Base-by-base conservation (phyloP, 2,888 invertebrate genomes). In the Emmelina monodactyla region DNA sequence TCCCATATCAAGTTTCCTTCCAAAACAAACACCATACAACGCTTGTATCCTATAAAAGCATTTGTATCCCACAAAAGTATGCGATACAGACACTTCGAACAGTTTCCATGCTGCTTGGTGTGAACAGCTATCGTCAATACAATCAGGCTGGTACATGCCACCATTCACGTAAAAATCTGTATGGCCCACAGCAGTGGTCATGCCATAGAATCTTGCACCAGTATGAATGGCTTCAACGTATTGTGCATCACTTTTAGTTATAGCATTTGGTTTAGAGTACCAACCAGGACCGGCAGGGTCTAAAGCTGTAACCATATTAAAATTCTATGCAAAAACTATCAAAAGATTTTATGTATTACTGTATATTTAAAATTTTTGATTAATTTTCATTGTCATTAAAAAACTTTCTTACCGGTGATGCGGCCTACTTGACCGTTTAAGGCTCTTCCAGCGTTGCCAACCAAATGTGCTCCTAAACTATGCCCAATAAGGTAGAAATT, bases 401-500 rank as follows among this genome's bases (percentile, higher is more conserved):
- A n/a, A n/a, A n/a, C 9, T 19, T 19, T 39, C 37, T 31, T 39
- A 70, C 70, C 67, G 40, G 69, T 62, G 1, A 71, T 47, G 32
- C 67, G 58, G 10, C 55, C 57, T 4, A 47, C 57, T 43, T 48
- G 47, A 22, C 70, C 64, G 2, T 53, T 41, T 3, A 62, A 38
- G 31, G 49, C 46, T 22, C 60, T 50, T 1, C 67, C 70, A 41
- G 66, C 64, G n/a, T 58, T 63, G 6, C 68, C 69, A 2, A 58
- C 72, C 0, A 73, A 38, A 34, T 79, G 78, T 16, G 67, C 61
- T 1, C 79, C 78, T 31, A 78, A 54, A 42, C 72, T 72, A 49
- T 71, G 68, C 3, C 78, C 78, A 2, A 72, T 47, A 3, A 78
- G 35, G 38, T 76, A 75, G 41, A 73, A 52, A 32, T 50, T 43